Conservation (phyloP, 2,888 invertebrate species). For the Plebejus melissa region DNA sequence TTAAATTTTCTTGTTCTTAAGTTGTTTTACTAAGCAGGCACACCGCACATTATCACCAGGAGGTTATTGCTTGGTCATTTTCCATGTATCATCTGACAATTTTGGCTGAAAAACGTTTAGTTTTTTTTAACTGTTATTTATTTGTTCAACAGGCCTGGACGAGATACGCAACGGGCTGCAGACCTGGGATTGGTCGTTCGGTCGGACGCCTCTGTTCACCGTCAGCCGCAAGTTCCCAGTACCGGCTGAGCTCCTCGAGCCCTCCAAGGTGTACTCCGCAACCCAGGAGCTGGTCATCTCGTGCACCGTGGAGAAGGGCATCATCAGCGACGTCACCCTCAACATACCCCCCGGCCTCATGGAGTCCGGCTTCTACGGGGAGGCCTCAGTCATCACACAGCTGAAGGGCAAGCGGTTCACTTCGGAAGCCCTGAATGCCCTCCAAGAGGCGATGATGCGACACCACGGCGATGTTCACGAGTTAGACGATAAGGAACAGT, state of each 20-base stretch:
- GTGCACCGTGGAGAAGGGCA: constrained; percentile 82
- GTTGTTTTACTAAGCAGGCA: background rate
- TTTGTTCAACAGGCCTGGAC: constrained; percentile 78
- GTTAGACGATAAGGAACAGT: constrained; percentile 78
- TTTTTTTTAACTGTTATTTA: constrained; percentile 25
- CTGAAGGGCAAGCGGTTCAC: constrained; percentile 83
- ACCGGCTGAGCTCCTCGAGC: constrained; percentile 72
- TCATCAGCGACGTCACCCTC: constrained; percentile 82
- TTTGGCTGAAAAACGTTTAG: background rate
- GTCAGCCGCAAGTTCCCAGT: constrained; percentile 83
- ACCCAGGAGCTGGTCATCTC: constrained; percentile 79
- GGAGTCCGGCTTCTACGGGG: constrained; percentile 79
- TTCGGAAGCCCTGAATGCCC: constrained; percentile 79
- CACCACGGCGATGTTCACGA: constrained; percentile 56
- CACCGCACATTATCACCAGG: too few species aligned
- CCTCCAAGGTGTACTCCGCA: constrained; percentile 57
- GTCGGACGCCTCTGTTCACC: constrained; percentile 91
- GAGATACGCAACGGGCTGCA: constrained; percentile 83
- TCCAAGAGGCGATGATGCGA: constrained; percentile 76
- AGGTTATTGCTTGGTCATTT: background rate
- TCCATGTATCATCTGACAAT: background rate
- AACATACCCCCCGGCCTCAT: constrained; percentile 81
- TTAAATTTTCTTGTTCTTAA: background rate
- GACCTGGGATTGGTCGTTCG: constrained; percentile 94
- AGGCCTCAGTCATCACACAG: constrained; percentile 82